A percentile compares a stretch with the other conserved stretches of the same genome.
These are phyloP conservation scores for Agapornis canus DNA, from an alignment of 2,797 vertebrate genomes.

Conservation along the genomic window DNA sequence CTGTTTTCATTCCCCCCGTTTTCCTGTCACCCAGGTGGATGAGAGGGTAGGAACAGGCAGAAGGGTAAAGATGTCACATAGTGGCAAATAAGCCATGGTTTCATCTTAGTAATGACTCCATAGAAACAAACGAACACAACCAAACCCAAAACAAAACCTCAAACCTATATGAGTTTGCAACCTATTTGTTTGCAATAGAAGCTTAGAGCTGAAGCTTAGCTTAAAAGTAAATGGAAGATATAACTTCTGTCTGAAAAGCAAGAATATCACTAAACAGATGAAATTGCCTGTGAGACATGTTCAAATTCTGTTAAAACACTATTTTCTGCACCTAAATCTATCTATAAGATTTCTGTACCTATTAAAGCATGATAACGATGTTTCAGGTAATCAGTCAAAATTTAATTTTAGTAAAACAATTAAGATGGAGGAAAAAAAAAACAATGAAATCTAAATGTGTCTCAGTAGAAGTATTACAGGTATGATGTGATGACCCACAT, in stretches of 20 bases:
- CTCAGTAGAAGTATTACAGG: neutral
- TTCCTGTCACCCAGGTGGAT: neutral
- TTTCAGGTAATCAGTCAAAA: neutral
- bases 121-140: neutral
- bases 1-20: neutral
- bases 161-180: accelerated
- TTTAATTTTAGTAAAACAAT: neutral
- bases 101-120: neutral
- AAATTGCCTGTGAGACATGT: neutral
- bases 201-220: neutral
- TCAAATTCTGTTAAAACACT: neutral
- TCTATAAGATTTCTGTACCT: neutral
- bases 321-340: neutral
- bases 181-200: neutral
- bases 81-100: neutral
- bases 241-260: neutral
- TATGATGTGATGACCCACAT: neutral
- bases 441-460: neutral
- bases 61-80: neutral
- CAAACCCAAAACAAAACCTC: neutral
- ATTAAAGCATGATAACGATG: neutral
- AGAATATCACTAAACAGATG: neutral
- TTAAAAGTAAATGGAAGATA: neutral
- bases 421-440: neutral
- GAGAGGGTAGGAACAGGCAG: neutral